phyloP scores from a whole-genome alignment of 2,797 vertebrate species.

The Melanotaenia pygmaea region DNA sequence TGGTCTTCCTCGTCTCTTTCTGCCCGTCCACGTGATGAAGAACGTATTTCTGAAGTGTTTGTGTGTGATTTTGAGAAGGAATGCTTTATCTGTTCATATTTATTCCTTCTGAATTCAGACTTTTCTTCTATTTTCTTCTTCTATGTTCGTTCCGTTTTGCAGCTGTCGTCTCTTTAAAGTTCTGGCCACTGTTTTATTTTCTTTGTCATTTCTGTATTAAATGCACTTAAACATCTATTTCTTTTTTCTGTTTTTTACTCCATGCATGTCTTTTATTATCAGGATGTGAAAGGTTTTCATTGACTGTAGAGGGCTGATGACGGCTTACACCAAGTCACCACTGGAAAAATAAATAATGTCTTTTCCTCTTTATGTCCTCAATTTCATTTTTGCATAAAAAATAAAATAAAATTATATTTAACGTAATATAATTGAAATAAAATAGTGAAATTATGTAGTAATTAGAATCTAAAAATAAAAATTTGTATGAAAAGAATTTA shows the following conservation, averaged over 20 bases:
- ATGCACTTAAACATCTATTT: constrained; percentile 66
- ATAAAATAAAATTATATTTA: too few species aligned
- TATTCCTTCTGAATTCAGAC: constrained; percentile 66
- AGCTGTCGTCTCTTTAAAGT: constrained; percentile 32
- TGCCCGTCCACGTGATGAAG: neutral
- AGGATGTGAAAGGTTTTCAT: neutral
- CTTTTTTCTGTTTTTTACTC: neutral
- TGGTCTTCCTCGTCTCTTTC: constrained; percentile 21
- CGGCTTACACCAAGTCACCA: too few species aligned
- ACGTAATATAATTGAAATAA: too few species aligned
- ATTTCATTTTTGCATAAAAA: too few species aligned
- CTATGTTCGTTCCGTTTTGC: constrained; percentile 58
- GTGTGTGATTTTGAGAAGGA: constrained; percentile 39
- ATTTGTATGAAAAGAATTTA: too few species aligned
- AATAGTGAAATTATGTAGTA: too few species aligned
- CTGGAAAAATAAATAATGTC: too few species aligned
- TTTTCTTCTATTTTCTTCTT: constrained; percentile 57
- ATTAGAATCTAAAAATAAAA: too few species aligned
- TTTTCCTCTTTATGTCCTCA: too few species aligned
- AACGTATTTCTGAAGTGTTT: constrained; percentile 9
- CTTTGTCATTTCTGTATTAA: constrained; percentile 63
- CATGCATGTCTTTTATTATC: constrained; percentile 6
- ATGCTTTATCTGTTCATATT: constrained; percentile 64
- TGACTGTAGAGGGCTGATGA: too few species aligned
- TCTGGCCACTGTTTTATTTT: constrained; percentile 38